phyloP scores from a whole-genome alignment of 2,113 vertebrate genomes.

The Vulpes vulpes region DNA sequence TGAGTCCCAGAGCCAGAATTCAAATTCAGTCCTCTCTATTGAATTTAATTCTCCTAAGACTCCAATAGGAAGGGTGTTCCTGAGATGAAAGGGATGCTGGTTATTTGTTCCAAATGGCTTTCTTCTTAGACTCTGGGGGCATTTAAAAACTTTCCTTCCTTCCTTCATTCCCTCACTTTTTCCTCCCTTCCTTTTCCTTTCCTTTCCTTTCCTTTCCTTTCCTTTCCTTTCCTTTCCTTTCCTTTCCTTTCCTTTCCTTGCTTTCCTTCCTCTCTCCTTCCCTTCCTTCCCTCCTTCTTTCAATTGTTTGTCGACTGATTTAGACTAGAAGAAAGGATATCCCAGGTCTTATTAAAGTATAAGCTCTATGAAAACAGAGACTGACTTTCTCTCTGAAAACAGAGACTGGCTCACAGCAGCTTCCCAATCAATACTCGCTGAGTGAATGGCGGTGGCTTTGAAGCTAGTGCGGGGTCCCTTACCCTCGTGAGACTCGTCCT shows the following conservation, averaged over 20 bases:
- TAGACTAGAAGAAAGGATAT: background rate
- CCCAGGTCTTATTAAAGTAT: background rate
- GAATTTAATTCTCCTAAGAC: background rate
- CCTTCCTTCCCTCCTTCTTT: background rate
- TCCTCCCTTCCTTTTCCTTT: background rate
- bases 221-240: too few relatives aligned
- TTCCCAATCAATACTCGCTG: background rate
- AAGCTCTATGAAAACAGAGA: background rate
- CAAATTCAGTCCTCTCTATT: background rate
- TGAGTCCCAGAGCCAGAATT: background rate
- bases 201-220: rapidly evolving
- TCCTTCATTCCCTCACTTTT: background rate
- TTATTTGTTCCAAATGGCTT: constrained; percentile 36
- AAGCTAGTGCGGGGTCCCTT: background rate
- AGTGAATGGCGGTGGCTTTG: background rate
- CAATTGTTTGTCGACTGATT: background rate
- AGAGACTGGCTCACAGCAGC: background rate
- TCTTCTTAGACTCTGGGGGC: background rate
- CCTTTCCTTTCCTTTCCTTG: background rate
- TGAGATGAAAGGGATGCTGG: background rate
- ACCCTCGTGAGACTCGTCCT: background rate
- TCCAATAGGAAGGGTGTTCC: background rate
- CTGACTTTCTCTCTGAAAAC: background rate
- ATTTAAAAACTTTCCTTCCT: background rate
- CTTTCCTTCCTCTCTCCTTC: background rate